These are phyloP conservation scores for Acrossocheilus wenchowensis DNA, from an alignment of 2,797 vertebrate genomes.

Conservation along the genomic window DNA sequence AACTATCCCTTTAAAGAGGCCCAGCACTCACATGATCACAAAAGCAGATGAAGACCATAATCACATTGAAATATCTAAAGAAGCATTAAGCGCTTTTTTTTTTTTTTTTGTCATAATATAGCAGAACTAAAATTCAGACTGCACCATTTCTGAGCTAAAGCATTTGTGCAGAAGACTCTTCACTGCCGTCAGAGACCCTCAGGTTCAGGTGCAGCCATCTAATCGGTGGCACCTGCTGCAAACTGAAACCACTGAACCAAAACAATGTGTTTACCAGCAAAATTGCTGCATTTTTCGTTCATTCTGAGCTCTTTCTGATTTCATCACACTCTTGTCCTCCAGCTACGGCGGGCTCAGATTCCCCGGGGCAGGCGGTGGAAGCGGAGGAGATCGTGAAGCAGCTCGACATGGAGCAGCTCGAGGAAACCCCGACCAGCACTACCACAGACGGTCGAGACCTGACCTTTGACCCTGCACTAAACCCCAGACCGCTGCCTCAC, in stretches of 20 bases:
- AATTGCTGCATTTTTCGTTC: background rate
- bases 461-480: conserved; percentile 79
- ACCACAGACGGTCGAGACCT: conserved; percentile 77
- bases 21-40: background rate
- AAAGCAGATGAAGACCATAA: background rate
- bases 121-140: background rate
- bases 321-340: conserved; percentile 7
- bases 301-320: background rate
- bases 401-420: conserved; percentile 88
- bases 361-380: conserved; percentile 87
- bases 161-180: background rate
- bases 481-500: conserved; percentile 72
- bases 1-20: background rate
- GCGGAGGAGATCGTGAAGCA: conserved; percentile 90
- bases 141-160: background rate
- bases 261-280: background rate
- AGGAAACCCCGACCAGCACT: conserved; percentile 85
- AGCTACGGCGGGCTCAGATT: conserved; percentile 87
- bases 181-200: background rate
- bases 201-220: background rate
- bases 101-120: background rate
- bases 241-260: conserved; percentile 7
- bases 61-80: background rate
- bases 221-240: background rate
- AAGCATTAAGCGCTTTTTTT: too few species aligned